Evolutionary conservation across 2,888 invertebrate genomes (phyloP).

Genomic region (Spodoptera littoralis): DNA sequence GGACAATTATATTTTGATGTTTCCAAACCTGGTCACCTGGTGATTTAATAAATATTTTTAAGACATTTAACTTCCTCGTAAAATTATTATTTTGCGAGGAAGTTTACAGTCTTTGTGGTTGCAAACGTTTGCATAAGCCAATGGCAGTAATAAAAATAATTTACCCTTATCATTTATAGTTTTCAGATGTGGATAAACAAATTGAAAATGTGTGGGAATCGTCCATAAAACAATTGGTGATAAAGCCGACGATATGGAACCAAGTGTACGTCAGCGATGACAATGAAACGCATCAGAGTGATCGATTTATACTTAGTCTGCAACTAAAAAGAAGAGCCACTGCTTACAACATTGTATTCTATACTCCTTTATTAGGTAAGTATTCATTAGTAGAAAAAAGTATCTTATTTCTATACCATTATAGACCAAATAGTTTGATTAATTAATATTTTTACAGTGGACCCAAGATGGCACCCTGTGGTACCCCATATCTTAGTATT

Average conservation of each 20-base stretch:
- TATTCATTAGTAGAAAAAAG: not conserved
- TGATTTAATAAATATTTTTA: no score
- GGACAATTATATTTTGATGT: no score
- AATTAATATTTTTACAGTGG: not conserved
- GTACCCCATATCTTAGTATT: not conserved
- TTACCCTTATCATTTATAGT: conserved; percentile 56
- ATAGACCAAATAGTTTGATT: not conserved
- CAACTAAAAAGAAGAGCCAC: conserved; percentile 69
- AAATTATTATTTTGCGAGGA: no score
- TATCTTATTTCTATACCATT: not conserved
- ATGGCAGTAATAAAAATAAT: not conserved
- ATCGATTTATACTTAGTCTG: conserved; percentile 69
- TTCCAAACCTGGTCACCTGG: no score
- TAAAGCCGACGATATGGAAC: conserved; percentile 65
- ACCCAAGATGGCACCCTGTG: conserved; percentile 13
- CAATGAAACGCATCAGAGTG: conserved; percentile 70
- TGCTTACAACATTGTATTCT: conserved; percentile 77
- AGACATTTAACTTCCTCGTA: no score
- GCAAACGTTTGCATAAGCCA: no score
- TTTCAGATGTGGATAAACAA: conserved; percentile 68
- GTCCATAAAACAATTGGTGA: conserved; percentile 49
- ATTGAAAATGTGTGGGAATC: conserved; percentile 73
- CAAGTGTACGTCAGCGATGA: conserved; percentile 54
- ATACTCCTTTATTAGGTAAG: conserved; percentile 81
- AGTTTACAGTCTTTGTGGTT: no score